Evolutionary conservation across 2,113 vertebrate genomes (phyloP).

Genomic region (Lagenorhynchus albirostris): DNA sequence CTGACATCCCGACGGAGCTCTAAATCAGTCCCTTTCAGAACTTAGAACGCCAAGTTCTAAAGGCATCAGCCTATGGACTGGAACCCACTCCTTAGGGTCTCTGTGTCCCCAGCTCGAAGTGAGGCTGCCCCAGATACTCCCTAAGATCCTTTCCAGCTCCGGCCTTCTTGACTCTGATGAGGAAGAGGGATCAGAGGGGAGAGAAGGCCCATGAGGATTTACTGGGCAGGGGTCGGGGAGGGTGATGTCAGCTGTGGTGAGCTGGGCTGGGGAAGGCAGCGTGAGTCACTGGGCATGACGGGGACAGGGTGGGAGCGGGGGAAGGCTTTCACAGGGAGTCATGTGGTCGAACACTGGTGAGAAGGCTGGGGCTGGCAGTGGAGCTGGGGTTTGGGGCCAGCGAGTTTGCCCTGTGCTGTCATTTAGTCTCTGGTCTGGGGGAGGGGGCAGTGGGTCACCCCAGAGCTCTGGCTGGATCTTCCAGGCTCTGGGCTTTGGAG

Average conservation of each 20-base stretch:
- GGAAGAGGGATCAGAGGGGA: neutral
- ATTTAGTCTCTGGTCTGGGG: neutral
- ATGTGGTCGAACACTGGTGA: neutral
- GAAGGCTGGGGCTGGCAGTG: neutral
- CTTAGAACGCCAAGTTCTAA: neutral
- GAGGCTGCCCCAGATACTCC: neutral
- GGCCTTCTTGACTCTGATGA: neutral
- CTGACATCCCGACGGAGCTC: neutral
- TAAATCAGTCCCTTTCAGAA: neutral
- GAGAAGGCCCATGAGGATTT: neutral
- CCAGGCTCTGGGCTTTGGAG: neutral
- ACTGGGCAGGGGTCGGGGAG: neutral
- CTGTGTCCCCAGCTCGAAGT: neutral
- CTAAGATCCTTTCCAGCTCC: neutral
- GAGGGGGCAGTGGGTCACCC: rapidly evolving
- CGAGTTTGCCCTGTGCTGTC: rapidly evolving
- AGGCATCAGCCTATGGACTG: neutral
- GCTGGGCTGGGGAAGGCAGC: neutral
- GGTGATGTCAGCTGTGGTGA: constrained; percentile 15
- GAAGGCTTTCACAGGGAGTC: neutral
- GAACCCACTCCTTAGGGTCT: neutral
- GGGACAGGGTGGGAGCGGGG: neutral
- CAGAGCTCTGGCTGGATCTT: neutral
- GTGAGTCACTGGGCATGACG: constrained; percentile 29
- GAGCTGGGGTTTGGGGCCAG: neutral